phyloP scores from a whole-genome alignment of 2,888 invertebrate species.

The Glyphotaelius pellucidus region DNA sequence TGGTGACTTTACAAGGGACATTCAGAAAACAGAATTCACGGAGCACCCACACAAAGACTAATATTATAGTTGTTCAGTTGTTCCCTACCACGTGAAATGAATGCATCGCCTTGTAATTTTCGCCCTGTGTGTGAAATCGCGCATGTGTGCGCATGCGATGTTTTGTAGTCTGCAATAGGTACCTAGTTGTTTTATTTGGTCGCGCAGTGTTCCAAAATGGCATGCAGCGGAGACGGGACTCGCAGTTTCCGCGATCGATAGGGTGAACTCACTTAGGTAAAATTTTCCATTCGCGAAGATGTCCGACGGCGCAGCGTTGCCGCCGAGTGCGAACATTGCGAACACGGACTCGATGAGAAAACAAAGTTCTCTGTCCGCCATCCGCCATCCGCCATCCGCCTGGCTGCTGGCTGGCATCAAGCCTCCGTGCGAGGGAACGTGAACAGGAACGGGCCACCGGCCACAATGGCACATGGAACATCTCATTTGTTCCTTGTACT shows the following conservation, averaged over 20 bases:
- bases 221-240: conserved; percentile 28
- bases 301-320: conserved; percentile 47
- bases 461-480: neutral
- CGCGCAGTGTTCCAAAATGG: conserved; percentile 24
- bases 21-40: neutral
- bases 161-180: conserved; percentile 14
- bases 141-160: neutral
- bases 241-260: conserved; percentile 51
- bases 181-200: conserved; percentile 29
- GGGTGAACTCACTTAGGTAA: conserved; percentile 35
- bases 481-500: conserved; percentile 13
- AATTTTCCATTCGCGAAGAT: conserved; percentile 49
- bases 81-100: neutral
- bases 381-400: neutral
- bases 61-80: no score
- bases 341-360: neutral
- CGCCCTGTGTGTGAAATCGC: neutral
- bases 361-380: neutral
- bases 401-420: neutral
- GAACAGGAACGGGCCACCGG: neutral
- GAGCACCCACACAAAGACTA: neutral
- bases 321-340: neutral
- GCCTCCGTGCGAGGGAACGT: neutral
- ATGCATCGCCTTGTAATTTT: conserved; percentile 19
- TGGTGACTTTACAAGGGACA: neutral